Percentiles rank a stretch among this genome's conserved stretches.
Evolutionary conservation across 2,888 invertebrate genomes (phyloP).

Genomic region (Heliothis peltigera): DNA sequence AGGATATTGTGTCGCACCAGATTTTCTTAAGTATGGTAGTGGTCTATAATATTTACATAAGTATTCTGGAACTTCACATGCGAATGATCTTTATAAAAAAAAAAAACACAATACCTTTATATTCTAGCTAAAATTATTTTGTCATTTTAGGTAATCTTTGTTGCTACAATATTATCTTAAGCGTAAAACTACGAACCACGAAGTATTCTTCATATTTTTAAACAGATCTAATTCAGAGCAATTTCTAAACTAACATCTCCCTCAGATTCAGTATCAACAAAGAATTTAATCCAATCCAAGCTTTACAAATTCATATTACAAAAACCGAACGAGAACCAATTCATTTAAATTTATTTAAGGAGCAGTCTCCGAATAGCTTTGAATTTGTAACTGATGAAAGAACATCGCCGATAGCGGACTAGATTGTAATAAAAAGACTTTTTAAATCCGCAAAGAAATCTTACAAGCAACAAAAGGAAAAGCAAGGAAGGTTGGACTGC

Average conservation of each 20-base stretch:
- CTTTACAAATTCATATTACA: conserved; percentile 57
- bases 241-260: neutral
- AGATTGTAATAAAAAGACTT: conserved; percentile 66
- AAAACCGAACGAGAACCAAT: conserved; percentile 44
- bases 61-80: neutral
- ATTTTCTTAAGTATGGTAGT: no score
- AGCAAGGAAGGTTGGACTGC: conserved; percentile 68
- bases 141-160: no score
- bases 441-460: conserved; percentile 74
- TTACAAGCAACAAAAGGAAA: conserved; percentile 72
- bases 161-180: neutral
- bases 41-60: no score
- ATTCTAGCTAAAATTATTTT: no score
- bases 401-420: conserved; percentile 62
- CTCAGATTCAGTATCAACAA: conserved; percentile 34
- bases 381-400: conserved; percentile 64
- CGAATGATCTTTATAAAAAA: no score
- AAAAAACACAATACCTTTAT: no score
- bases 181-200: neutral
- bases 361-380: conserved; percentile 50
- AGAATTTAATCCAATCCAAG: conserved; percentile 42
- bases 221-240: conserved; percentile 6
- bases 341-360: conserved; percentile 57
- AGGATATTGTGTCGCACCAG: conserved; percentile 29
- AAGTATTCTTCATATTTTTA: conserved; percentile 7